phyloP scores from a whole-genome alignment of 2,888 invertebrate genomes.

The Prostheceraeus crozeri region DNA sequence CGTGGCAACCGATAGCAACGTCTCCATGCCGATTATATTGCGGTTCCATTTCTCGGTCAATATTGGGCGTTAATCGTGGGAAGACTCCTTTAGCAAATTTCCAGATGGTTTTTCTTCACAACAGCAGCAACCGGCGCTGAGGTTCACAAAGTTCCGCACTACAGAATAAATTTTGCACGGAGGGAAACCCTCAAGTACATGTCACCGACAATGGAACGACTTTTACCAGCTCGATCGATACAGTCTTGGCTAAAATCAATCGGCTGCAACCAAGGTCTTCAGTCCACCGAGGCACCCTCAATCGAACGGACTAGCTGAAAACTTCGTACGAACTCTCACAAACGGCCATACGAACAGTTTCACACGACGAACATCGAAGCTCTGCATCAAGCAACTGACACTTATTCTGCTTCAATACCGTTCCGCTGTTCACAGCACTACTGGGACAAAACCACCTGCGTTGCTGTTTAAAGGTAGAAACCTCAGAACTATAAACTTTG shows the following conservation, averaged over 20 bases:
- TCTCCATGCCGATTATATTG: slow-evolving; percentile 11
- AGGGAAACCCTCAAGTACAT: neutral
- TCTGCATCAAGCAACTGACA: no score
- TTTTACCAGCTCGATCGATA: neutral
- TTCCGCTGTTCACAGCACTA: no score
- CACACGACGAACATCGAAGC: no score
- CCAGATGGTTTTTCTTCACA: slow-evolving; percentile 1
- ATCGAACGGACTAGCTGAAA: slow-evolving; percentile 18
- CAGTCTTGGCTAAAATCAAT: neutral
- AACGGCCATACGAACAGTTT: no score
- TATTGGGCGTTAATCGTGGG: neutral
- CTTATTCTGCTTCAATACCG: no score
- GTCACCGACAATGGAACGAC: neutral
- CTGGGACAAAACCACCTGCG: no score
- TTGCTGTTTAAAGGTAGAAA: no score
- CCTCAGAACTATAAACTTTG: no score
- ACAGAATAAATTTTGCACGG: neutral
- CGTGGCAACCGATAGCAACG: slow-evolving; percentile 1
- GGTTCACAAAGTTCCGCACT: neutral
- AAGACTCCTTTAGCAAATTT: neutral
- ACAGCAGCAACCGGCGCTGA: neutral
- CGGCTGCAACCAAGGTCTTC: slow-evolving; percentile 18
- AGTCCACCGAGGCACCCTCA: neutral
- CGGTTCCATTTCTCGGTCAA: neutral
- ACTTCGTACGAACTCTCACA: slow-evolving; percentile 5